A percentile compares a stretch with the other conserved stretches of the same genome.
Conservation (phyloP, 2,888 invertebrate genomes). For the Harpalus rufipes region DNA sequence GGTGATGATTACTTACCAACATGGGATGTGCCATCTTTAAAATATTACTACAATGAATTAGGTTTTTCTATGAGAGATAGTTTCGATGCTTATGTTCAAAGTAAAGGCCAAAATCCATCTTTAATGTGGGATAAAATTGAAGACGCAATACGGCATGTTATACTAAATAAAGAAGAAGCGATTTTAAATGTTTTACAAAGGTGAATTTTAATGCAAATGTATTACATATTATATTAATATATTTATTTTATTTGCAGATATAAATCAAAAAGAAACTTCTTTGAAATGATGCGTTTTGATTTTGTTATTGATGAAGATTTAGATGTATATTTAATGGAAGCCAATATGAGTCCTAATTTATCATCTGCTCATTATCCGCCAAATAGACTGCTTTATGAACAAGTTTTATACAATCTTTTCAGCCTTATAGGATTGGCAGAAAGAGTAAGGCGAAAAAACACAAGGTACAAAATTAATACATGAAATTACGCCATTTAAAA, state of each 20-base stretch:
- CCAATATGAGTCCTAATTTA: slow-evolving; percentile 99
- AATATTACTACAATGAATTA: slow-evolving; percentile 84
- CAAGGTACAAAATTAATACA: slow-evolving; percentile 76
- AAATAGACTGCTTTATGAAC: slow-evolving; percentile 93
- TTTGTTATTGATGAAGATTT: slow-evolving; percentile 93
- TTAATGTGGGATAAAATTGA: slow-evolving; percentile 90
- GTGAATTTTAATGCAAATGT: slow-evolving; percentile 68
- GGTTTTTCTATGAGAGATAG: slow-evolving; percentile 92
- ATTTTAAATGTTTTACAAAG: slow-evolving; percentile 81
- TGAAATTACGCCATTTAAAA: slow-evolving; percentile 58
- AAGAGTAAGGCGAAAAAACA: slow-evolving; percentile 74
- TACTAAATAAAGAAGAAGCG: slow-evolving; percentile 85
- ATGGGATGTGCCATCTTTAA: slow-evolving; percentile 92
- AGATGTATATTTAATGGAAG: slow-evolving; percentile 94
- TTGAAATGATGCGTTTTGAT: slow-evolving; percentile 97
- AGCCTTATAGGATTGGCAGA: slow-evolving; percentile 87
- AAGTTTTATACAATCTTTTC: slow-evolving; percentile 92
- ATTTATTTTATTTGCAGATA: slow-evolving; percentile 71
- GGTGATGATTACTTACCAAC: slow-evolving; percentile 96
- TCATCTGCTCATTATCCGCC: slow-evolving; percentile 95
- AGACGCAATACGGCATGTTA: slow-evolving; percentile 85
- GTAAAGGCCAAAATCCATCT: slow-evolving; percentile 84
- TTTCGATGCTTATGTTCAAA: slow-evolving; percentile 87
- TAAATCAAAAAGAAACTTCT: slow-evolving; percentile 85
- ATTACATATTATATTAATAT: neutral